phyloP scores from a whole-genome alignment of 2,888 invertebrate genomes.

The Oscheius sp. region DNA sequence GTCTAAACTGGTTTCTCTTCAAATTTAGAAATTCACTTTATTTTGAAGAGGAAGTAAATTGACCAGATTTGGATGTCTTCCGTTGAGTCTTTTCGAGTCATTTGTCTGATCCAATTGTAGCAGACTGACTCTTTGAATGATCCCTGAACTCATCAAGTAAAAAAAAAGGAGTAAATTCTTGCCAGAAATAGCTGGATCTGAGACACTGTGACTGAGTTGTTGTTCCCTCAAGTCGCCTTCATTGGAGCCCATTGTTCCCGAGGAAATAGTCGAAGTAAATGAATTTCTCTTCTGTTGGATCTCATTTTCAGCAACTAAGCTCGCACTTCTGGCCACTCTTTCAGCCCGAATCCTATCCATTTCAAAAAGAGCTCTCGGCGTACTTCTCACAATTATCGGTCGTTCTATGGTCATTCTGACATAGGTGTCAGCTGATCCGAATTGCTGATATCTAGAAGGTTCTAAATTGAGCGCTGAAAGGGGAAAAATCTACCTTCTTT shows the following conservation, averaged over 20 bases:
- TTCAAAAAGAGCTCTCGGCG: constrained; percentile 21
- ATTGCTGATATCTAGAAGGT: constrained; percentile 28
- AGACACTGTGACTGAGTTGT: constrained; percentile 22
- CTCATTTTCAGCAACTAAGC: constrained; percentile 20
- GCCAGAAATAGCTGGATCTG: constrained; percentile 32
- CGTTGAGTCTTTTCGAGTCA: constrained; percentile 13
- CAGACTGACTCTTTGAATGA: constrained; percentile 21
- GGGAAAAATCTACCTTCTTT: constrained; percentile 17
- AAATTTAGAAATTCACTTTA: background rate
- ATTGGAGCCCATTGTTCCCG: constrained; percentile 29
- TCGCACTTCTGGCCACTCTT: constrained; percentile 26
- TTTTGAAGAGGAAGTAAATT: constrained; percentile 27
- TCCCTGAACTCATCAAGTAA: constrained; percentile 3
- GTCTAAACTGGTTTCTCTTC: constrained; percentile 26
- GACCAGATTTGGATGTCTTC: constrained; percentile 20
- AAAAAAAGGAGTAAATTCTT: background rate
- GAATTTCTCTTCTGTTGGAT: constrained; percentile 13
- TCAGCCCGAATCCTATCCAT: constrained; percentile 12
- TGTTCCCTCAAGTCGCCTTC: constrained; percentile 27
- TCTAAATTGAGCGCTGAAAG: background rate
- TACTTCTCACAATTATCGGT: constrained; percentile 15
- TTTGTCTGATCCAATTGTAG: constrained; percentile 25
- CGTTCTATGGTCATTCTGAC: constrained; percentile 25
- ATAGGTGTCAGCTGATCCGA: constrained; percentile 28
- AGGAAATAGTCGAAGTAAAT: constrained; percentile 24